Evolutionary conservation across 2,888 invertebrate species (phyloP).

Genomic region (Rhopalosiphum nymphaeae): DNA sequence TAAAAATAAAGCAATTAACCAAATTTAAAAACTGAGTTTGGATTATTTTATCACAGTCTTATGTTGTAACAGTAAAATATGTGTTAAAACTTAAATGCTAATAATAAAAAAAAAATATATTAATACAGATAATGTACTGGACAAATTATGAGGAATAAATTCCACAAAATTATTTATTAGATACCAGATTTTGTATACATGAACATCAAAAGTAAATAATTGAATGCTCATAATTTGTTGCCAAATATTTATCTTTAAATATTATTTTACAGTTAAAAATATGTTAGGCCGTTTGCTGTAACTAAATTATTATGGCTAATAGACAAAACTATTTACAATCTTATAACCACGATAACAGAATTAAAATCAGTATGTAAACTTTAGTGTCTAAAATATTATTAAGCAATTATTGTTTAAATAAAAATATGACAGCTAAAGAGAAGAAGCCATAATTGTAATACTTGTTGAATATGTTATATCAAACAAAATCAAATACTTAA

Average conservation of each 20-base stretch:
- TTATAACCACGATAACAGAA: constrained; percentile 9
- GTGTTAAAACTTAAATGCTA: constrained; percentile 60
- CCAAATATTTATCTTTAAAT: constrained; percentile 12
- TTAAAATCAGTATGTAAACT: not conserved
- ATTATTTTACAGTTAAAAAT: not conserved
- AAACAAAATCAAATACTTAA: not conserved
- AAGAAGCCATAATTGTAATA: constrained; percentile 11
- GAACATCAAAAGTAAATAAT: constrained; percentile 37
- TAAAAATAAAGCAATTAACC: constrained; percentile 63
- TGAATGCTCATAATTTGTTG: constrained; percentile 11
- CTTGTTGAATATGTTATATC: not conserved
- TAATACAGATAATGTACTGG: not conserved
- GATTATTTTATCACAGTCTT: constrained; percentile 64
- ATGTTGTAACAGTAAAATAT: constrained; percentile 61
- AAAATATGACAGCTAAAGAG: constrained; percentile 19
- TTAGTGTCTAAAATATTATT: not conserved
- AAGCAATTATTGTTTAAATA: constrained; percentile 24
- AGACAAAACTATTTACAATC: constrained; percentile 16
- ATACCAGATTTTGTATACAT: not conserved
- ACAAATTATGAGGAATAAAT: not conserved
- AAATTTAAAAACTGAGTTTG: constrained; percentile 61
- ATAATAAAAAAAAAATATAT: constrained; percentile 35
- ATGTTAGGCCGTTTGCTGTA: not conserved
- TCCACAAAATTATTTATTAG: not conserved
- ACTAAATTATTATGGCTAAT: not conserved